Evolutionary conservation across 2,113 vertebrate species (phyloP).

Genomic region (Bufo gargarizans): DNA sequence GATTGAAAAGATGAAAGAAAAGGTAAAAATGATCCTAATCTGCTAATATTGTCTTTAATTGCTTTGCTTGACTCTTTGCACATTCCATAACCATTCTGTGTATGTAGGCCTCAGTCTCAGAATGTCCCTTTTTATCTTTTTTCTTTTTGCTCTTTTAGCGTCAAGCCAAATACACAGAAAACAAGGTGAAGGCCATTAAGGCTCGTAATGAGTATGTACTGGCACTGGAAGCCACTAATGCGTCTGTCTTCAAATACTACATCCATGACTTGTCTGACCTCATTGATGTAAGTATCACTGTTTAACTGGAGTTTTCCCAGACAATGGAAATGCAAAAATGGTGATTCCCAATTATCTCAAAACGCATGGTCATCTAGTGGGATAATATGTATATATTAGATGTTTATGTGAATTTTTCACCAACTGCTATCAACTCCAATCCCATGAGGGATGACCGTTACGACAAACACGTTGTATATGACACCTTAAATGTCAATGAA

Average conservation of each 20-base stretch:
- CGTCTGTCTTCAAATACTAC: constrained; percentile 98
- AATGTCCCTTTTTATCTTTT: neutral
- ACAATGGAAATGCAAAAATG: too few species aligned
- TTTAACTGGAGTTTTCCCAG: too few species aligned
- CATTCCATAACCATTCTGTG: neutral
- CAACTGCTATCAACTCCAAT: too few species aligned
- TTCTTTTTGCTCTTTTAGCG: constrained; percentile 76
- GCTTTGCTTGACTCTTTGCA: neutral
- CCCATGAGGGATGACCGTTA: too few species aligned
- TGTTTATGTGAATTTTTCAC: too few species aligned
- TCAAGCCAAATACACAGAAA: constrained; percentile 98
- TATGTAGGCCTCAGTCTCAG: neutral
- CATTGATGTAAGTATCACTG: constrained; percentile 87
- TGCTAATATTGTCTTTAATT: neutral
- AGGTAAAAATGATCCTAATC: constrained; percentile 72
- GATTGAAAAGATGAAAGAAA: constrained; percentile 99
- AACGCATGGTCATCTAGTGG: too few species aligned
- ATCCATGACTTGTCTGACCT: constrained; percentile 98
- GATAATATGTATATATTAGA: too few species aligned
- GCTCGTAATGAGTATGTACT: constrained; percentile 96
- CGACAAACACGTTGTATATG: too few species aligned
- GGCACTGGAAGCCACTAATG: constrained; percentile 94
- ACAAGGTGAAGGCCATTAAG: constrained; percentile 96
- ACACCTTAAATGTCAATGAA: neutral
- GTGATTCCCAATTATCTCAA: too few species aligned